These are phyloP conservation scores for Spheniscus humboldti DNA, from an alignment of 2,797 vertebrate genomes.

Conservation along the genomic window DNA sequence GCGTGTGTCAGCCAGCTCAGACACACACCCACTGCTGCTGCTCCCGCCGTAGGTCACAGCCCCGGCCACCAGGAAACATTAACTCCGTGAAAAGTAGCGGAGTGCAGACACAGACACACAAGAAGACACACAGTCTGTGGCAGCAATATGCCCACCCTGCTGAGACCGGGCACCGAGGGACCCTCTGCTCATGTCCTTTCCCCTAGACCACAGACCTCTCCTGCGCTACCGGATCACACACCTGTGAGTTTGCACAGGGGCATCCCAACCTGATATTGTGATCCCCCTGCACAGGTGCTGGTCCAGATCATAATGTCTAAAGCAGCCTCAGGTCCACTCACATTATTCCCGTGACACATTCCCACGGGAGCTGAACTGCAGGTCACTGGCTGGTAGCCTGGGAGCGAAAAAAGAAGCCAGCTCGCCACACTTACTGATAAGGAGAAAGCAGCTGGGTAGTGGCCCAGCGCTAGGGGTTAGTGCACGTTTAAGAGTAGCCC, in stretches of 20 bases:
- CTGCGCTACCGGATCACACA: rapidly evolving
- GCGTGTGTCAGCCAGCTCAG: background rate
- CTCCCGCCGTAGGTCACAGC: background rate
- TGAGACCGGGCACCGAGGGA: background rate
- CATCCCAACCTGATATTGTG: background rate
- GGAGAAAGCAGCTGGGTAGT: background rate
- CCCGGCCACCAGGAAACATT: background rate
- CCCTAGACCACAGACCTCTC: background rate
- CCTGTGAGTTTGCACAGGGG: background rate
- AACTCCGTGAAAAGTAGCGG: rapidly evolving
- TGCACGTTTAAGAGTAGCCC: background rate
- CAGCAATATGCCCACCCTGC: rapidly evolving
- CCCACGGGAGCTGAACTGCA: background rate
- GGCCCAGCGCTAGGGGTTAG: background rate
- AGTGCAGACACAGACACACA: rapidly evolving
- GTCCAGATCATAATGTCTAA: rapidly evolving
- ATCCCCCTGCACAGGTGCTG: background rate
- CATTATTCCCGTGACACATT: background rate
- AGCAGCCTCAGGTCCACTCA: background rate
- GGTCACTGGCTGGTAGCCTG: background rate
- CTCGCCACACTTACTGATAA: background rate
- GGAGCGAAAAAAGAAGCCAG: too few species aligned
- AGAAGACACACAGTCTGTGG: rapidly evolving
- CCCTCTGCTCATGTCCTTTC: rapidly evolving
- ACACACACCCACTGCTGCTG: background rate